Evolutionary conservation across 1,140 invertebrate genomes (phyloP).

Genomic region (Spodoptera litura): DNA sequence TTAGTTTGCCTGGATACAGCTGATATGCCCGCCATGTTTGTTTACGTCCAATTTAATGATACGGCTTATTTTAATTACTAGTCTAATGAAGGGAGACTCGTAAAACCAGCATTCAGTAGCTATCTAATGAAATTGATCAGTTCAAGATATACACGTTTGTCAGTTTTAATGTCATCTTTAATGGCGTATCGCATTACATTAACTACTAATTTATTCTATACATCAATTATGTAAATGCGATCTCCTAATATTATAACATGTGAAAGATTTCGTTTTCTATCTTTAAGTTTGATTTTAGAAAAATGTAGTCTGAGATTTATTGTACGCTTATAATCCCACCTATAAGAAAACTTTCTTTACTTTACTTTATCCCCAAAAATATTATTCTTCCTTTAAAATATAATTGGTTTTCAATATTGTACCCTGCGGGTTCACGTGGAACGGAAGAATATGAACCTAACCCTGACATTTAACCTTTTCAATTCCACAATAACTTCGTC

Average conservation of each 20-base stretch:
- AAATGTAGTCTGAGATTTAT: too few species aligned
- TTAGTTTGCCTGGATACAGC: conserved; percentile 52
- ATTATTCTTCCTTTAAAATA: conserved; percentile 1
- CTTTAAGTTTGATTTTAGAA: too few species aligned
- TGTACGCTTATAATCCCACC: too few species aligned
- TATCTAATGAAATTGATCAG: conserved; percentile 25
- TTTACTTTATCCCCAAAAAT: too few species aligned
- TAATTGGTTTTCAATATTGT: conserved; percentile 9
- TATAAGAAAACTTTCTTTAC: too few species aligned
- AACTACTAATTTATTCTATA: conserved; percentile 30
- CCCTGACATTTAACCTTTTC: conserved; percentile 5
- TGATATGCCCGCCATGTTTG: conserved; percentile 34
- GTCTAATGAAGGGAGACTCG: conserved; percentile 15
- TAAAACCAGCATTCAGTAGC: conserved; percentile 22
- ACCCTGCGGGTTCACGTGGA: not conserved
- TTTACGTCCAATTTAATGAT: conserved; percentile 19
- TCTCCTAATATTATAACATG: not conserved
- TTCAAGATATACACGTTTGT: conserved; percentile 6
- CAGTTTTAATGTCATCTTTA: conserved; percentile 20
- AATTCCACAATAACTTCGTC: not conserved
- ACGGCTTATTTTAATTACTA: conserved; percentile 37
- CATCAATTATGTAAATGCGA: conserved; percentile 27
- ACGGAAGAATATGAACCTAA: not conserved
- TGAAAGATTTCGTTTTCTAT: too few species aligned
- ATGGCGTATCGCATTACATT: conserved; percentile 28